Conservation (phyloP, 2,797 vertebrate species). For the Eulemur mongoz region DNA sequence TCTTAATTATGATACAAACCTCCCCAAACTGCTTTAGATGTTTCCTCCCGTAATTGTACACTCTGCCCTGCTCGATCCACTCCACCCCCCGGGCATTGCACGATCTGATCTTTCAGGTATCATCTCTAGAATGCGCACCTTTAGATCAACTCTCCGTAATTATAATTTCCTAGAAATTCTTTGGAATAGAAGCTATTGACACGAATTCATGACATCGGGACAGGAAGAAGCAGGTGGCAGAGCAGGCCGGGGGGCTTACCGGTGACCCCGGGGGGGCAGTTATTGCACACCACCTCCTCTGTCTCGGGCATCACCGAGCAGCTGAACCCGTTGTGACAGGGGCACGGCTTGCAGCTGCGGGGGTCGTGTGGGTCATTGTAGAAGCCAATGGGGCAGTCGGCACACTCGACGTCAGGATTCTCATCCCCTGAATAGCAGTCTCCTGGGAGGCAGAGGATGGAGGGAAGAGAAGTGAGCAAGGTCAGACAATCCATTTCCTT, state of each 20-base stretch:
- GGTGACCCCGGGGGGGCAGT: conserved; percentile 89
- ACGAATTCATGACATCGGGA: rapidly evolving
- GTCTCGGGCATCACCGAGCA: conserved; percentile 85
- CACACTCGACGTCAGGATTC: conserved; percentile 79
- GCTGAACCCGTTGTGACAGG: conserved; percentile 86
- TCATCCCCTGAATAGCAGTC: conserved; percentile 95
- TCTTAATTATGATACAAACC: background rate
- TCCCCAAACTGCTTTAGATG: background rate
- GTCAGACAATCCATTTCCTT: background rate
- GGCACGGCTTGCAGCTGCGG: conserved; percentile 87
- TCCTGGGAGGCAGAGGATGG: conserved; percentile 80
- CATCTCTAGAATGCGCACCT: background rate
- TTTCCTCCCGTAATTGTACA: rapidly evolving
- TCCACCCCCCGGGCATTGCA: rapidly evolving
- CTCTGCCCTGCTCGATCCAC: background rate
- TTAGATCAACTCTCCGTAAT: background rate
- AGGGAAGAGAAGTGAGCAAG: background rate
- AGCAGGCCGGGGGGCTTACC: conserved; percentile 83
- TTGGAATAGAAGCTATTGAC: background rate
- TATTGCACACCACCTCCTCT: conserved; percentile 86
- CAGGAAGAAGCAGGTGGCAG: background rate
- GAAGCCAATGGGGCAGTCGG: conserved; percentile 87
- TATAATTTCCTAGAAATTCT: background rate
- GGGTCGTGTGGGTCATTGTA: conserved; percentile 86
- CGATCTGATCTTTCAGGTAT: background rate